These are phyloP conservation scores for Gonocerus acuteangulatus DNA, from an alignment of 2,888 invertebrate genomes.

Conservation along the genomic window DNA sequence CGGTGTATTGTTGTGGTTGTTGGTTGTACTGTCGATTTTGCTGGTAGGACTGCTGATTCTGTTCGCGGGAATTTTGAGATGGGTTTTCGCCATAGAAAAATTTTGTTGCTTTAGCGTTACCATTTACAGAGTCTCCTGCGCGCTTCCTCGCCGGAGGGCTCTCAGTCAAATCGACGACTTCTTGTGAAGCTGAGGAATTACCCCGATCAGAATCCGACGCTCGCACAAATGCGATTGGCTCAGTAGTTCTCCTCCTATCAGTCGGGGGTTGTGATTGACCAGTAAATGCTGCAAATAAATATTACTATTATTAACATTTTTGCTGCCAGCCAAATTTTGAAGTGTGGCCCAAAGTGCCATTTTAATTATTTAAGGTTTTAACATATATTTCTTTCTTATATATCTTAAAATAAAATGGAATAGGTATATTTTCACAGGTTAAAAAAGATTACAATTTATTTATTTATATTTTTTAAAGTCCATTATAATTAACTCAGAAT, in stretches of 20 bases:
- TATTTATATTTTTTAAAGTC: no score
- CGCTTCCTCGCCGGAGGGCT: conserved; percentile 5
- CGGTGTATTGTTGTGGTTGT: not conserved
- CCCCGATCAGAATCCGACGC: not conserved
- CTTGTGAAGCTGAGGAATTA: not conserved
- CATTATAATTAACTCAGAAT: no score
- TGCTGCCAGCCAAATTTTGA: no score
- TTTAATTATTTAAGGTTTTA: conserved; percentile 35
- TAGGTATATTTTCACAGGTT: no score
- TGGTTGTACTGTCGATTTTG: not conserved
- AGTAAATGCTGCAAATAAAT: conserved; percentile 6
- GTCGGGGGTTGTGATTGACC: not conserved
- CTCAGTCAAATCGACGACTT: conserved; percentile 4
- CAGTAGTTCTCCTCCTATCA: not conserved
- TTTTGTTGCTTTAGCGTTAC: not conserved
- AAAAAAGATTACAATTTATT: no score
- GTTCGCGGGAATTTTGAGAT: no score
- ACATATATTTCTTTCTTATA: no score
- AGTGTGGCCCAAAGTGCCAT: no score
- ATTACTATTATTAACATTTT: no score
- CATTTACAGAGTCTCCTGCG: conserved; percentile 5
- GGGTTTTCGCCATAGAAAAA: not conserved
- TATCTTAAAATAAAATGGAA: no score
- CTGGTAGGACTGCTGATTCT: no score
- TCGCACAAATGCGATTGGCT: conserved; percentile 8